Percentiles rank a stretch among this genome's conserved stretches.
Evolutionary conservation across 2,888 invertebrate species (phyloP).

Genomic region (Thera britannica): DNA sequence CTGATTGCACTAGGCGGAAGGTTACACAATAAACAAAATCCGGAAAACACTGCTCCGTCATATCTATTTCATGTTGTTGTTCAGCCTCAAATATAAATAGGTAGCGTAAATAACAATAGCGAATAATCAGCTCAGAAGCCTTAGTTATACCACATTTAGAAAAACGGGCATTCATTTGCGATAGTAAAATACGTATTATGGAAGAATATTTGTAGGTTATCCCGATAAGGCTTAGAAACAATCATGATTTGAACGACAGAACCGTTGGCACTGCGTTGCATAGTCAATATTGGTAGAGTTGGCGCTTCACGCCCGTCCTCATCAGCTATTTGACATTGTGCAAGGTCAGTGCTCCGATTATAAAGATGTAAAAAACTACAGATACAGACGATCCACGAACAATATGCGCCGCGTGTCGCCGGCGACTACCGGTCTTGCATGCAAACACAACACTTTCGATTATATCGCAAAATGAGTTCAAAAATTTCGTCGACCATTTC

Average conservation of each 20-base stretch:
- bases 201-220: slow-evolving; percentile 1
- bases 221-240: slow-evolving; percentile 58
- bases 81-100: slow-evolving; percentile 3
- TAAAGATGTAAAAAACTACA: slow-evolving; percentile 74
- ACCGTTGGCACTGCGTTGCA: slow-evolving; percentile 66
- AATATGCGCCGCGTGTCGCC: slow-evolving; percentile 63
- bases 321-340: slow-evolving; percentile 84
- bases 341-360: slow-evolving; percentile 84
- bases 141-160: neutral
- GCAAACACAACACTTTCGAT: slow-evolving; percentile 77
- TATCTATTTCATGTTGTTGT: slow-evolving; percentile 13
- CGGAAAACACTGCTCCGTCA: slow-evolving; percentile 19
- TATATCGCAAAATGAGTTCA: slow-evolving; percentile 39
- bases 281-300: slow-evolving; percentile 58
- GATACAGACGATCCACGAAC: slow-evolving; percentile 36
- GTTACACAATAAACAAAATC: slow-evolving; percentile 17
- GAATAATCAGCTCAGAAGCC: slow-evolving; percentile 2
- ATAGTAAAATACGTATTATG: neutral
- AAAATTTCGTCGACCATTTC: too few species aligned
- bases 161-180: neutral
- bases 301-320: slow-evolving; percentile 63
- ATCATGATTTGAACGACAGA: slow-evolving; percentile 56
- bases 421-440: slow-evolving; percentile 61
- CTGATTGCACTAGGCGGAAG: slow-evolving; percentile 7
- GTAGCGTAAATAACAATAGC: slow-evolving; percentile 13